Conservation (phyloP, 2,888 invertebrate genomes). For the Choreutis nemorana region DNA sequence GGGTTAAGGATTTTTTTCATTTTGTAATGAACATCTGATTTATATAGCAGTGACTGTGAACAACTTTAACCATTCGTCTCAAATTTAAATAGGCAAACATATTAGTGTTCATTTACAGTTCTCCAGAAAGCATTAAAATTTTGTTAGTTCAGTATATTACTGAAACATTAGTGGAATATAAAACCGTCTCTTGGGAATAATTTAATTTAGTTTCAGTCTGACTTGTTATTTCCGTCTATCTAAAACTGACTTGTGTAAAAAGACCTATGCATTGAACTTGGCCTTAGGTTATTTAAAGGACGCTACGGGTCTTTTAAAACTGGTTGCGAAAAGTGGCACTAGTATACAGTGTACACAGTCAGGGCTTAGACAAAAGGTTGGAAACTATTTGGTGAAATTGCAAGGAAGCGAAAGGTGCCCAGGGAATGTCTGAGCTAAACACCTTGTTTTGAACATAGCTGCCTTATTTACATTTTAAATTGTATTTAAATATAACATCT, state of each 20-base stretch:
- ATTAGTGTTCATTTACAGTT: too few relatives aligned
- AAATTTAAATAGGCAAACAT: neutral
- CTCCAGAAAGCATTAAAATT: slow-evolving; percentile 2
- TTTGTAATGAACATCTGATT: too few relatives aligned
- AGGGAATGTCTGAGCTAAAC: slow-evolving; percentile 51
- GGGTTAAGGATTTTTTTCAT: slow-evolving; percentile 19
- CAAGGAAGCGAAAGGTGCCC: slow-evolving; percentile 46
- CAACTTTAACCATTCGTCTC: too few relatives aligned
- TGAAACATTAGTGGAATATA: slow-evolving; percentile 36
- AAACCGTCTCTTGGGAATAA: slow-evolving; percentile 42
- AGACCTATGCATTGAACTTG: slow-evolving; percentile 22
- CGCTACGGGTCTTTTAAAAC: slow-evolving; percentile 22
- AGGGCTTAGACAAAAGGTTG: slow-evolving; percentile 30
- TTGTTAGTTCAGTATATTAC: slow-evolving; percentile 15
- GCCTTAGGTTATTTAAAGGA: slow-evolving; percentile 16
- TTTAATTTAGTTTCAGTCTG: slow-evolving; percentile 52
- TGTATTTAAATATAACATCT: too few relatives aligned
- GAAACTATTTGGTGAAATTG: slow-evolving; percentile 55
- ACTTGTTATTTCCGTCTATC: slow-evolving; percentile 53
- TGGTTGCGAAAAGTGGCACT: slow-evolving; percentile 27
- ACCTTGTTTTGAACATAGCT: slow-evolving; percentile 40
- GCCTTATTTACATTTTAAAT: too few relatives aligned
- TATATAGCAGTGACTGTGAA: too few relatives aligned
- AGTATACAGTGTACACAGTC: slow-evolving; percentile 20
- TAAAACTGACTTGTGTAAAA: slow-evolving; percentile 25